These are phyloP conservation scores for Solenopsis fugax DNA, from an alignment of 1,140 invertebrate genomes.

Conservation along the genomic window DNA sequence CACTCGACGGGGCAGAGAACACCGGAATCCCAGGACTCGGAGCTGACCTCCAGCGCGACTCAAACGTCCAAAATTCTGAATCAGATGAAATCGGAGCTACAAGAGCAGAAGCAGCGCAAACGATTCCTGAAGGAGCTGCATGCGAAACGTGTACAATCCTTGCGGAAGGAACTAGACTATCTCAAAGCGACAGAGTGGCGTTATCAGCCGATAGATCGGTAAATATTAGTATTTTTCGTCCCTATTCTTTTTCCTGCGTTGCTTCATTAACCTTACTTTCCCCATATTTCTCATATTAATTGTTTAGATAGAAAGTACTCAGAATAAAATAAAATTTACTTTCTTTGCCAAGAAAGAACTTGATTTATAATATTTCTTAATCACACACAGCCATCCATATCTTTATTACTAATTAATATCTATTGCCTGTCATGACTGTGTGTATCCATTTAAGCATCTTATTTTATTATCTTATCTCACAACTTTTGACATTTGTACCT, in stretches of 20 bases:
- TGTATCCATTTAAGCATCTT: no score
- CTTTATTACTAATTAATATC: no score
- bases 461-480: no score
- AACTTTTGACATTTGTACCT: no score
- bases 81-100: slow-evolving; percentile 83
- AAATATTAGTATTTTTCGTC: slow-evolving; percentile 20
- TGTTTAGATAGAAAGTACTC: neutral
- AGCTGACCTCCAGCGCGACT: slow-evolving; percentile 78
- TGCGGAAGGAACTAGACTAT: slow-evolving; percentile 90
- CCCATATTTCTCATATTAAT: neutral
- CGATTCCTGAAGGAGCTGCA: slow-evolving; percentile 86
- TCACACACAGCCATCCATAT: no score
- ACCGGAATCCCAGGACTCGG: slow-evolving; percentile 82
- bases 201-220: slow-evolving; percentile 88
- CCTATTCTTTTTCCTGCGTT: neutral
- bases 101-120: slow-evolving; percentile 82
- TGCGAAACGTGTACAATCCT: slow-evolving; percentile 88
- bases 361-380: no score
- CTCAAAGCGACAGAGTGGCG: slow-evolving; percentile 91
- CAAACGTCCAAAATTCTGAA: slow-evolving; percentile 82
- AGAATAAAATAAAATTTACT: no score
- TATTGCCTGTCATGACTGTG: no score
- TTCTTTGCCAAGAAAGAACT: no score
- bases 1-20: slow-evolving; percentile 80
- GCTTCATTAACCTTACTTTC: neutral